Evolutionary conservation across 2,888 invertebrate species (phyloP).

Genomic region (Merodon equestris): DNA sequence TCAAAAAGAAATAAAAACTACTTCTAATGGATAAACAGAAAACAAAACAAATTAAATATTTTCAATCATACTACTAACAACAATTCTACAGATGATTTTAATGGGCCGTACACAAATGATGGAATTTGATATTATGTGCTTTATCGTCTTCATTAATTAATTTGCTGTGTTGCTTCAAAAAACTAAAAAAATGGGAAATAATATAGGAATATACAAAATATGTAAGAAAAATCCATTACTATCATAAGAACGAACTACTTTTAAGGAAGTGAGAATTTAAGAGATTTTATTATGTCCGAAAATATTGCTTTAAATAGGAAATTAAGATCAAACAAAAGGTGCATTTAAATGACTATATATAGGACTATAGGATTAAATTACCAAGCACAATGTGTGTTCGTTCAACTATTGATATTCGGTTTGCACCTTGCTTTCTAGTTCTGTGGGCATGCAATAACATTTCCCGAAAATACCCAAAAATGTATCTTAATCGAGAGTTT

Average conservation of each 20-base stretch:
- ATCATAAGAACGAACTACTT: not conserved
- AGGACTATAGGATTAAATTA: too few species aligned
- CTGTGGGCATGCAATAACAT: too few species aligned
- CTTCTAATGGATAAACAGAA: not conserved
- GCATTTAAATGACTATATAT: too few species aligned
- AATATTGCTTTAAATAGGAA: too few species aligned
- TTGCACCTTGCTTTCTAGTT: too few species aligned
- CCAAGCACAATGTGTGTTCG: too few species aligned
- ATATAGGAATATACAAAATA: constrained; percentile 58
- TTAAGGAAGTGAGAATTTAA: too few species aligned
- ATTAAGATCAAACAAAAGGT: too few species aligned
- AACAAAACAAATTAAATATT: constrained; percentile 35
- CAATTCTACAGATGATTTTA: constrained; percentile 70
- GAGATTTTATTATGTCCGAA: too few species aligned
- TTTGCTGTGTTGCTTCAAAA: constrained; percentile 64
- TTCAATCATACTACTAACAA: constrained; percentile 61
- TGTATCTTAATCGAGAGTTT: too few species aligned
- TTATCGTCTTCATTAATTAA: constrained; percentile 62
- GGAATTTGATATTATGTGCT: constrained; percentile 77
- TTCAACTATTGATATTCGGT: too few species aligned
- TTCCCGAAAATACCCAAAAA: too few species aligned
- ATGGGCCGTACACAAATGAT: constrained; percentile 80
- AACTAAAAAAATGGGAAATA: constrained; percentile 64
- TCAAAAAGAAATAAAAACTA: constrained; percentile 5
- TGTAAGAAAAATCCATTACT: constrained; percentile 26